phyloP scores from a whole-genome alignment of 2,797 vertebrate species.

The Pipistrellus kuhlii region DNA sequence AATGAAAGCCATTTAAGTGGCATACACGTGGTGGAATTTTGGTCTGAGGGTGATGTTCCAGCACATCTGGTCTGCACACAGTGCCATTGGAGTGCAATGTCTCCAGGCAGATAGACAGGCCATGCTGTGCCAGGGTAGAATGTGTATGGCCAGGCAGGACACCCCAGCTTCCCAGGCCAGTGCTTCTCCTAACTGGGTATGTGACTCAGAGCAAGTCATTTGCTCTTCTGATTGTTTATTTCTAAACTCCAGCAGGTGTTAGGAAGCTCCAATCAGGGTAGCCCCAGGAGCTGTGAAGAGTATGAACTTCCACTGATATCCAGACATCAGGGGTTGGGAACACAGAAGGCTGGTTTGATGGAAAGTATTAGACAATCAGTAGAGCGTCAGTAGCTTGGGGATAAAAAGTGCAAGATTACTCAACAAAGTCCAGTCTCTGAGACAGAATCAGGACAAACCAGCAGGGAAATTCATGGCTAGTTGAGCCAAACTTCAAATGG shows the following conservation, averaged over 20 bases:
- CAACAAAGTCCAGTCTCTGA: neutral
- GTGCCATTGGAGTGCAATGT: neutral
- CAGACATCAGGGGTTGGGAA: neutral
- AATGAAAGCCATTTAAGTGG: neutral
- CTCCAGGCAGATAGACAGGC: neutral
- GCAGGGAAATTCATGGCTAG: neutral
- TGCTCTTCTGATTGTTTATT: neutral
- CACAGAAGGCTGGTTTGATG: neutral
- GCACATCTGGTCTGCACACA: neutral
- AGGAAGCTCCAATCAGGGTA: neutral
- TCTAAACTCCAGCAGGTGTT: neutral
- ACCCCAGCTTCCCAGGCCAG: neutral
- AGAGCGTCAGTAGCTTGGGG: neutral
- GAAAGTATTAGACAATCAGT: neutral
- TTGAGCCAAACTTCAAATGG: conserved; percentile 46
- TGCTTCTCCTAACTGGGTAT: neutral
- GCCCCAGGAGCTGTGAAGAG: neutral
- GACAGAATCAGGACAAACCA: conserved; percentile 32
- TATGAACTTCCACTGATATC: neutral
- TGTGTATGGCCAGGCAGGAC: neutral
- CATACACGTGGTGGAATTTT: neutral
- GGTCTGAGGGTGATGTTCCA: neutral
- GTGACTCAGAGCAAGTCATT: neutral
- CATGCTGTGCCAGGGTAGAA: accelerated
- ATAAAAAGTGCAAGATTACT: conserved; percentile 1